A percentile compares a stretch with the other conserved stretches of the same genome.
These are phyloP conservation scores for Penaeus chinensis DNA, from an alignment of 1,140 invertebrate genomes.

Conservation along the genomic window DNA sequence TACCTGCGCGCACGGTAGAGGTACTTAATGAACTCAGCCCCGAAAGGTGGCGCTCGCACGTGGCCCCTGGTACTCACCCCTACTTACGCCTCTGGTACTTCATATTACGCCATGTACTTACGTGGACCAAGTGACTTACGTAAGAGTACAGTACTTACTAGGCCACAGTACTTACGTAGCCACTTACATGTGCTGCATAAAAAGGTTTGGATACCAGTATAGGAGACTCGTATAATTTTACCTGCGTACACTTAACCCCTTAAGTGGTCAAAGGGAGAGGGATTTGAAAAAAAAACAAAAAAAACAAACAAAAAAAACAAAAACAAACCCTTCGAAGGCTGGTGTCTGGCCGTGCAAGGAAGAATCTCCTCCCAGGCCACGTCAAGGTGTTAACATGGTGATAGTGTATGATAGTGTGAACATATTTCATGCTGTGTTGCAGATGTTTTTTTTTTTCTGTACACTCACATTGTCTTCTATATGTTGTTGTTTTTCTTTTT, in stretches of 20 bases:
- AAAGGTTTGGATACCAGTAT: conserved; percentile 60
- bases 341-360: no score
- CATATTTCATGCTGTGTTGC: conserved; percentile 40
- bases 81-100: not conserved
- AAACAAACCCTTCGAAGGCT: no score
- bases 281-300: not conserved
- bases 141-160: not conserved
- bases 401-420: conserved; percentile 18
- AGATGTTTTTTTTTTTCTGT: conserved; percentile 51
- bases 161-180: conserved; percentile 20
- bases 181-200: conserved; percentile 58
- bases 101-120: conserved; percentile 42
- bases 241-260: conserved; percentile 52
- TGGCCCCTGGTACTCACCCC: no score
- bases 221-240: conserved; percentile 55
- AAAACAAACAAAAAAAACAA: no score
- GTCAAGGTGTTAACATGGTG: not conserved
- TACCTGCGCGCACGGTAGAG: no score
- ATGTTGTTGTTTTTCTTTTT: conserved; percentile 52
- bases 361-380: not conserved
- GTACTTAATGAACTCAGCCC: no score
- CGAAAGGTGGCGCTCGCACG: no score
- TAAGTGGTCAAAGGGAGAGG: conserved; percentile 20
- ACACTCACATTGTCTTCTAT: conserved; percentile 63
- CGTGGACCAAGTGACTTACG: conserved; percentile 25